phyloP scores from a whole-genome alignment of 2,888 invertebrate genomes.

The Marronus borbonicus region DNA sequence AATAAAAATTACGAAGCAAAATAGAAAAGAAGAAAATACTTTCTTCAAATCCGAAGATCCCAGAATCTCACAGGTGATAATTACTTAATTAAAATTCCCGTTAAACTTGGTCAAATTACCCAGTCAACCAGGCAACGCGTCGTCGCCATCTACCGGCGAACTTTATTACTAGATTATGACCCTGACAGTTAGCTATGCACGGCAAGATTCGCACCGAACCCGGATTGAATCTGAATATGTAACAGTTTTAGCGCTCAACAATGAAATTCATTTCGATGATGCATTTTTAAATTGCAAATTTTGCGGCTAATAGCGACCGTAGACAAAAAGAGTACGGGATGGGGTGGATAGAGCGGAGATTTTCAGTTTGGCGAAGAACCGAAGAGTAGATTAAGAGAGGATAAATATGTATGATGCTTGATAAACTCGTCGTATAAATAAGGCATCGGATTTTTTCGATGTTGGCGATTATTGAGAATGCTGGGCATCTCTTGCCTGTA shows the following conservation, averaged over 20 bases:
- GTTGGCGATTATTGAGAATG: not conserved
- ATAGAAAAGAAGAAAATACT: too few species aligned
- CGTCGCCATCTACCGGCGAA: too few species aligned
- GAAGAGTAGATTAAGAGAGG: not conserved
- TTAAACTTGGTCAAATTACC: not conserved
- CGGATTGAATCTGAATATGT: conserved; percentile 3
- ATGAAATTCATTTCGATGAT: conserved; percentile 11
- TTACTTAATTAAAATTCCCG: conserved; percentile 8
- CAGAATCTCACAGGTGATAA: not conserved
- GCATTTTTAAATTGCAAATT: conserved; percentile 37
- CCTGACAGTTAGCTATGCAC: too few species aligned
- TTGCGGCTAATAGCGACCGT: conserved; percentile 2
- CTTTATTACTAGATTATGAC: too few species aligned
- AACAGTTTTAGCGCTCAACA: conserved; percentile 3
- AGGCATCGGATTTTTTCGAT: not conserved
- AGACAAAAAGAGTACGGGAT: too few species aligned
- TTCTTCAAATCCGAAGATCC: not conserved
- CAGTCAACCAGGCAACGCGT: too few species aligned
- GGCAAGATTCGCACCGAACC: not conserved
- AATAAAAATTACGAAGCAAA: too few species aligned
- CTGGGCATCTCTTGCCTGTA: not conserved
- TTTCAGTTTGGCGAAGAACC: not conserved
- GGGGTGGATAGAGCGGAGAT: too few species aligned
- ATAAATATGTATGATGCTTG: conserved; percentile 6
- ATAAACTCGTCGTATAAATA: conserved; percentile 7